phyloP scores from a whole-genome alignment of 2,113 vertebrate genomes.

The Rhinoderma darwinii region DNA sequence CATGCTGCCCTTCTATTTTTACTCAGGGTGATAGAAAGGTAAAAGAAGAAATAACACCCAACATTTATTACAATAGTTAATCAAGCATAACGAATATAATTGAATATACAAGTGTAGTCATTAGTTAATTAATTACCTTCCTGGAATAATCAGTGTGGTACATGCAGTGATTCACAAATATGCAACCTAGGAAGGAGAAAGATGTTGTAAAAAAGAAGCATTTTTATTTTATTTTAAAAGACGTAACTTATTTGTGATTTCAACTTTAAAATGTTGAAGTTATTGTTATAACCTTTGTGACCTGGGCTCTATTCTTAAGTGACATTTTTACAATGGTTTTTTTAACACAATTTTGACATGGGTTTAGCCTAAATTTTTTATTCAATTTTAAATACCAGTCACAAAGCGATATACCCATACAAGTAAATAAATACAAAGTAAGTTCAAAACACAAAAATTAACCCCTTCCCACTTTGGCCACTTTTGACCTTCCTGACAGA shows the following conservation, averaged over 20 bases:
- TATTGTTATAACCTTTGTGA: background rate
- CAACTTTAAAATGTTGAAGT: background rate
- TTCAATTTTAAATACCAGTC: no score
- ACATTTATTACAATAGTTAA: slow-evolving; percentile 76
- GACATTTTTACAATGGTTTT: no score
- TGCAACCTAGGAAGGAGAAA: slow-evolving; percentile 17
- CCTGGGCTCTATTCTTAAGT: no score
- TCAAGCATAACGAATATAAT: slow-evolving; percentile 77
- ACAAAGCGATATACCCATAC: no score
- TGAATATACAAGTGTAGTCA: slow-evolving; percentile 77
- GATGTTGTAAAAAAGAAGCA: background rate
- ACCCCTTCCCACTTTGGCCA: no score
- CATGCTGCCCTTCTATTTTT: slow-evolving; percentile 63
- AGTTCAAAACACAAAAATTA: no score
- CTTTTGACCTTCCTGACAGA: no score
- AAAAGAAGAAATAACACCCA: slow-evolving; percentile 63
- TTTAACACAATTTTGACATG: no score
- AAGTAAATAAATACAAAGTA: no score
- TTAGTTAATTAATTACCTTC: slow-evolving; percentile 80
- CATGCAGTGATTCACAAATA: slow-evolving; percentile 66
- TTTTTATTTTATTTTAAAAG: background rate
- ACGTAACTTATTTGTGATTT: background rate
- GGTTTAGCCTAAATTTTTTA: no score
- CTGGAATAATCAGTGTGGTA: slow-evolving; percentile 71
- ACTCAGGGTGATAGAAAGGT: slow-evolving; percentile 66